Evolutionary conservation across 1,140 invertebrate genomes (phyloP), one percentile per base, ranked within the genome.

Genomic region (Venustaconcha ellipsiformis): DNA sequence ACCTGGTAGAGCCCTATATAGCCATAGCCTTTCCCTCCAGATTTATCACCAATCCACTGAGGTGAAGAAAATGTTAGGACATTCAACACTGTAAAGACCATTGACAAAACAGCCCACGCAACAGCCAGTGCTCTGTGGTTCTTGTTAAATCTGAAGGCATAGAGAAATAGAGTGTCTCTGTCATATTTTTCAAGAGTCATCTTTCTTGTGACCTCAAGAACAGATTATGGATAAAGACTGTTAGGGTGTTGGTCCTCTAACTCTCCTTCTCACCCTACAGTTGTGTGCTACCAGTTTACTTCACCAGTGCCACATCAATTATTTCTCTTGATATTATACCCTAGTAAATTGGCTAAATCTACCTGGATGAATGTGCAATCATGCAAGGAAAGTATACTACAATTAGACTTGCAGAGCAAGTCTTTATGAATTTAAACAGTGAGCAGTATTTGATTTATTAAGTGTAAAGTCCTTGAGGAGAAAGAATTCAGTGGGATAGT

Each of bases 61-160:
- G 96, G 96, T 67, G 97, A 97, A 18, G 97, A 93, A 87, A 99
- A 97, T 0, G 96, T 94, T 18, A 98, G 96, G 75, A 96, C 94
- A 67, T 94, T 94, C 83, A 99, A 97, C 81, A 99, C 97, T 65
- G 95, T 95, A 88, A 97, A 98, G 90, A 96, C 98, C 84, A 98
- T 95, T 67, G 96, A 91, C 88, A 98, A 97, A 80, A 98, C 95
- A 37, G 94, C 96, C 97, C 97, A 99, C 67, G 98, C 91, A n/a
- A 99, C 96, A 62, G 96, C 97, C 72, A 99, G 96, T 59, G 97
- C 96, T 77, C 96, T 96, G 68, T 78, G 76, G 64, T 78, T 78
- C 62, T 73, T 74, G 60, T 74, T 78, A 65, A 73, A 78, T 37
- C 71, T 71, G 57, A 73, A 74, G 15, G 71, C 71, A 58, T 64